These are phyloP conservation scores for Falco berigora DNA, from an alignment of 2,797 vertebrate genomes.

Conservation along the genomic window DNA sequence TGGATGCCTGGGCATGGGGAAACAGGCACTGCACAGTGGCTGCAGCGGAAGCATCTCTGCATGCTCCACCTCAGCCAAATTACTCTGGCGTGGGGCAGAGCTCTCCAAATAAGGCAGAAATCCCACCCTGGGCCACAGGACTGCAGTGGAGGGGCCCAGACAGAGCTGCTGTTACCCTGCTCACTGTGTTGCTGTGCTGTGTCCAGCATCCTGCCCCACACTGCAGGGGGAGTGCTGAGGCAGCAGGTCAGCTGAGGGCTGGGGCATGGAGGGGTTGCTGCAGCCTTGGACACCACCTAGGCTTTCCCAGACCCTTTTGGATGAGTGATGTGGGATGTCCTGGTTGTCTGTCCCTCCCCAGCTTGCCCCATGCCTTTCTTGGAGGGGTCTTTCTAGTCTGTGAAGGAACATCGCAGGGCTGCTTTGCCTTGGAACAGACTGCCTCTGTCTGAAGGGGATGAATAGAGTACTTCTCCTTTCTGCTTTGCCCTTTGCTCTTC, in stretches of 20 bases:
- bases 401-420: not conserved
- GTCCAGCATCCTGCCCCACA: not conserved
- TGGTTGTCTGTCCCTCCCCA: not conserved
- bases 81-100: not conserved
- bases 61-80: fast-evolving
- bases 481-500: not conserved
- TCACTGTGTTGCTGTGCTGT: not conserved
- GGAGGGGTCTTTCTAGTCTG: not conserved
- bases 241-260: not conserved
- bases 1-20: not conserved
- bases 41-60: not conserved
- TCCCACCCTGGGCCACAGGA: not conserved
- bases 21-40: fast-evolving
- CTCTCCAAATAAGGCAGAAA: not conserved
- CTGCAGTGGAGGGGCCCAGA: not conserved
- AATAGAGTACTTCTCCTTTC: not conserved
- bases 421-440: not conserved
- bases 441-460: not conserved
- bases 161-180: not conserved
- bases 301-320: not conserved
- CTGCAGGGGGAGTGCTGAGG: fast-evolving
- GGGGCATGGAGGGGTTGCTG: not conserved
- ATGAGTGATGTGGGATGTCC: not conserved
- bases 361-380: not conserved
- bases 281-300: not conserved